A percentile compares a stretch with the other conserved stretches of the same genome.
phyloP scores from a whole-genome alignment of 2,888 invertebrate species.

The Polydrusus pterygomalis region DNA sequence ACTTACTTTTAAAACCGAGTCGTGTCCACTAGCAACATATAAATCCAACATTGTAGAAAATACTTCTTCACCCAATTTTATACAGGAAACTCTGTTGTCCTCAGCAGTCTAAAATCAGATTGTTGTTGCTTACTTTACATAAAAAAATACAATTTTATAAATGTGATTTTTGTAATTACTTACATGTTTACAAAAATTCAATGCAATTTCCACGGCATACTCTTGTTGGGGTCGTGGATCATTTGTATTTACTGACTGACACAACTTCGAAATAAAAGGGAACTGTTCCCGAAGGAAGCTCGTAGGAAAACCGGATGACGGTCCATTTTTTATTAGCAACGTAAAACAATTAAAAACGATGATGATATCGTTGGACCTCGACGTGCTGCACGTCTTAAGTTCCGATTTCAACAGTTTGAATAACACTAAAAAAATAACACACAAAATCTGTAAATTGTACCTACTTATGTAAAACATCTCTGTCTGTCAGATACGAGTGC shows the following conservation, averaged over 20 bases:
- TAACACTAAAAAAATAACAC: conserved; percentile 56
- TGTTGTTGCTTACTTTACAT: background rate
- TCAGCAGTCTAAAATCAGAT: conserved; percentile 65
- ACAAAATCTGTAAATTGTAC: background rate
- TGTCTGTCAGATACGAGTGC: too few relatives aligned
- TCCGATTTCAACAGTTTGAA: conserved; percentile 57
- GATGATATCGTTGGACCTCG: conserved; percentile 51
- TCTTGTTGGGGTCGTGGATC: conserved; percentile 57
- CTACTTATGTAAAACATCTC: too few relatives aligned
- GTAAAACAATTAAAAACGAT: conserved; percentile 61
- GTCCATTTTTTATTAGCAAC: conserved; percentile 65
- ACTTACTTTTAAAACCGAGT: conserved; percentile 62
- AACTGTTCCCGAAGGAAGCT: conserved; percentile 64
- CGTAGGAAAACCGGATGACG: conserved; percentile 62
- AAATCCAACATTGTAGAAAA: conserved; percentile 61
- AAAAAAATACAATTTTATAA: background rate
- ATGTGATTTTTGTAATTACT: conserved; percentile 36
- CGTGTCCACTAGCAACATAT: conserved; percentile 62
- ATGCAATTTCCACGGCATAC: conserved; percentile 59
- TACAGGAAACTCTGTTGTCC: conserved; percentile 67
- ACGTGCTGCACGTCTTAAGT: conserved; percentile 30
- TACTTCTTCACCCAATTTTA: conserved; percentile 69
- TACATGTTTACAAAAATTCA: conserved; percentile 61
- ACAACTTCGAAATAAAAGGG: conserved; percentile 63
- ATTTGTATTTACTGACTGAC: conserved; percentile 58